Evolutionary conservation across 2,888 invertebrate species (phyloP).

Genomic region (Tenodera sinensis): DNA sequence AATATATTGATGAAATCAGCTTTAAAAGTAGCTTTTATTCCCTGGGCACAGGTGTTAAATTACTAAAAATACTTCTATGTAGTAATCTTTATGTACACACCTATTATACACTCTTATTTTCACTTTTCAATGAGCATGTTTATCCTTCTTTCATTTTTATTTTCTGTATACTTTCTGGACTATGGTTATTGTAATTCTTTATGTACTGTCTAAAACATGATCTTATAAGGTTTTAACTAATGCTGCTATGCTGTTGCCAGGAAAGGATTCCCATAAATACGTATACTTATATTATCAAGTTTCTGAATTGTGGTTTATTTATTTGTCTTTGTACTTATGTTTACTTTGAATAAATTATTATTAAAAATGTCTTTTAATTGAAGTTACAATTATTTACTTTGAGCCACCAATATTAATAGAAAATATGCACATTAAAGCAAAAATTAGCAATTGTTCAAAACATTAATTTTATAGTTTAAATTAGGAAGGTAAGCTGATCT

Average conservation of each 20-base stretch:
- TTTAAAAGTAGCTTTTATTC: not conserved
- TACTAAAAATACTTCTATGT: no score
- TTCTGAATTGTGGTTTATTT: not conserved
- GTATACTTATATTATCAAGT: not conserved
- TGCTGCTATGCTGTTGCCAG: slow-evolving; percentile 21
- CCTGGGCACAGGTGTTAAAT: no score
- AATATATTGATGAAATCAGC: not conserved
- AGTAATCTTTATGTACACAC: not conserved
- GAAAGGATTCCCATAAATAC: slow-evolving; percentile 21
- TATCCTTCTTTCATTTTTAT: not conserved
- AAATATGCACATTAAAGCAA: not conserved
- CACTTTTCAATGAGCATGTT: slow-evolving; percentile 27
- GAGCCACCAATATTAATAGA: not conserved
- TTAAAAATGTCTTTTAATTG: not conserved
- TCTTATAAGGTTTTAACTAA: not conserved
- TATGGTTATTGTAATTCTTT: not conserved
- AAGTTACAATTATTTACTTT: not conserved
- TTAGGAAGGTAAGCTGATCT: slow-evolving; percentile 15
- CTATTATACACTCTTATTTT: slow-evolving; percentile 15
- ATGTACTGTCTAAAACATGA: no score
- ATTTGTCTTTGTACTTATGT: not conserved
- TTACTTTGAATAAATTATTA: not conserved
- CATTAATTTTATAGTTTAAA: not conserved
- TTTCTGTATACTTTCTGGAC: not conserved
- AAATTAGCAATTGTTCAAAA: not conserved